Conservation (phyloP, 1,140 invertebrate species). For the Polypedilum vanderplanki region DNA sequence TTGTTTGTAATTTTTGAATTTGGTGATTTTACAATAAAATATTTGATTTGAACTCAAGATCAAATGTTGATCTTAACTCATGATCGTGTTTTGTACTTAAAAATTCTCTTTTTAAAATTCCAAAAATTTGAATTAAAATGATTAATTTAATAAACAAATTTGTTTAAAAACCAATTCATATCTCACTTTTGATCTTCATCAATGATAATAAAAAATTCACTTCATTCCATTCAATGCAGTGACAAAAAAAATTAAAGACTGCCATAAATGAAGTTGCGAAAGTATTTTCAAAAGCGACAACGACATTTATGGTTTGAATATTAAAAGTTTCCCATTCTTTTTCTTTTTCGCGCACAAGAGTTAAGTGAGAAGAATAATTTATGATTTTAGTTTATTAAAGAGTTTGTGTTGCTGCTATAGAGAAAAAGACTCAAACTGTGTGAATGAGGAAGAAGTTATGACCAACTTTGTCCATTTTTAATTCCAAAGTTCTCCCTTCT, state of each 20-base stretch:
- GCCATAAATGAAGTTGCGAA: slow-evolving; percentile 4
- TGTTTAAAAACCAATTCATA: no score
- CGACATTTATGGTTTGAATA: slow-evolving; percentile 18
- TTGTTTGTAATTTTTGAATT: no score
- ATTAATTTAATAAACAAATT: no score
- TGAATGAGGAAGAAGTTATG: slow-evolving; percentile 13
- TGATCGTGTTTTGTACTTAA: no score
- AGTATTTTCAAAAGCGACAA: not conserved
- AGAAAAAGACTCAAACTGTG: no score
- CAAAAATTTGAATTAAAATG: no score
- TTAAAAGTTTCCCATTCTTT: not conserved
- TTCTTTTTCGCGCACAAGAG: not conserved
- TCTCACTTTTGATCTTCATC: no score
- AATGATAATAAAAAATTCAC: no score
- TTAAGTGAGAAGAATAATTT: not conserved
- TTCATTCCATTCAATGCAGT: not conserved
- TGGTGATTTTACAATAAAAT: no score
- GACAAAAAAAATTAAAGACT: not conserved
- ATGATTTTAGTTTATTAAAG: slow-evolving; percentile 15
- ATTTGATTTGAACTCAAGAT: no score
- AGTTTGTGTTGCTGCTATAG: not conserved
- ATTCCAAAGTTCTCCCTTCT: not conserved
- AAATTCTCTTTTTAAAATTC: no score
- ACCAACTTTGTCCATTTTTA: slow-evolving; percentile 18
- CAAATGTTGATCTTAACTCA: no score